Conservation (phyloP, 2,888 invertebrate species). For the Agrotis exclamationis region DNA sequence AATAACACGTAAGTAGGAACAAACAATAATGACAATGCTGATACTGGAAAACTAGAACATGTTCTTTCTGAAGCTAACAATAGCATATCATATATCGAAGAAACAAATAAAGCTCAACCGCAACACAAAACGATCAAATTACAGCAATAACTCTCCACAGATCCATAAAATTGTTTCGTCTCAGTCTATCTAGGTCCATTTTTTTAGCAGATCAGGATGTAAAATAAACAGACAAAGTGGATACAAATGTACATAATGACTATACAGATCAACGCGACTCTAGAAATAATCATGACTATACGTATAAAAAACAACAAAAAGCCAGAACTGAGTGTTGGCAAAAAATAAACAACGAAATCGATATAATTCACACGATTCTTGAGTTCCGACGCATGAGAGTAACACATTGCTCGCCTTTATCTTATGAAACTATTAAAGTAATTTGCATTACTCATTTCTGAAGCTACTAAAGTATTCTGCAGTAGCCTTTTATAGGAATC, state of each 20-base stretch:
- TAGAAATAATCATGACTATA: conserved; percentile 62
- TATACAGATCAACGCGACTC: conserved; percentile 51
- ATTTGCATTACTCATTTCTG: conserved; percentile 65
- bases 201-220: conserved; percentile 56
- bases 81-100: background rate
- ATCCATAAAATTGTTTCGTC: conserved; percentile 52
- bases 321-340: conserved; percentile 47
- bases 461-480: conserved; percentile 41
- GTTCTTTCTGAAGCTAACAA: background rate
- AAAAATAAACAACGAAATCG: conserved; percentile 69
- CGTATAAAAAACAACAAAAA: conserved; percentile 55
- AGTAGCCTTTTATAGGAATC: conserved; percentile 50
- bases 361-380: conserved; percentile 75
- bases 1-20: background rate
- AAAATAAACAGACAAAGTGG: conserved; percentile 56
- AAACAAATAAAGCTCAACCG: conserved; percentile 32
- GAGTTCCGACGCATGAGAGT: conserved; percentile 60
- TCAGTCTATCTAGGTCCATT: conserved; percentile 40
- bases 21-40: background rate
- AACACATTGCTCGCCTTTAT: conserved; percentile 60
- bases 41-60: background rate
- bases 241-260: conserved; percentile 58
- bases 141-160: conserved; percentile 31
- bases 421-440: conserved; percentile 63
- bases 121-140: conserved; percentile 18